phyloP scores from a whole-genome alignment of 2,113 vertebrate species.

The Mesocricetus auratus region DNA sequence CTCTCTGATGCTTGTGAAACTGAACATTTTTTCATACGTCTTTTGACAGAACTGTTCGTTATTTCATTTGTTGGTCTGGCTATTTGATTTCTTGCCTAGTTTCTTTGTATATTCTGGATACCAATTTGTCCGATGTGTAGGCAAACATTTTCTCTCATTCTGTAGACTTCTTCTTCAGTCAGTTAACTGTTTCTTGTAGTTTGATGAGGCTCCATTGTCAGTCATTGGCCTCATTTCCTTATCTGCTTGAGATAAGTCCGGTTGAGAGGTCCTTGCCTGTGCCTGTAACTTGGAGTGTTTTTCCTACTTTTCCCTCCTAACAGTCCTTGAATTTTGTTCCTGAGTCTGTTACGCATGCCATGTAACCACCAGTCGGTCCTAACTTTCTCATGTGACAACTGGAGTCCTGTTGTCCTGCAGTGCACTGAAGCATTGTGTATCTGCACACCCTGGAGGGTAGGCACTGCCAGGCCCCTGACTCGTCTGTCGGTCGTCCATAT shows the following conservation, averaged over 20 bases:
- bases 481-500: neutral
- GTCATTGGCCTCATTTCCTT: neutral
- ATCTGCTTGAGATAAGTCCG: too few relatives aligned
- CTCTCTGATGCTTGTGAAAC: neutral
- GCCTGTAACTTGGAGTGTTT: neutral
- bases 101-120: neutral
- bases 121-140: neutral
- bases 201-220: neutral
- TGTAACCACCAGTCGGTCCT: neutral
- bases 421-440: neutral
- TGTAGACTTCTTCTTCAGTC: neutral
- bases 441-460: neutral
- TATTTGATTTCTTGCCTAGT: neutral
- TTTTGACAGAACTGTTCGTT: neutral
- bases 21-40: neutral
- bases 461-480: neutral
- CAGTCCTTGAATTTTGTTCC: slow-evolving; percentile 16
- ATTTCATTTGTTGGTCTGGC: neutral
- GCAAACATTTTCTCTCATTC: neutral
- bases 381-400: neutral
- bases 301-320: neutral
- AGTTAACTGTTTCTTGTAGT: neutral
- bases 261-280: neutral
- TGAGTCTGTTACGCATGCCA: neutral
- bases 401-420: neutral